Conservation (phyloP, 1,140 invertebrate species). For the Sycophila sp. region DNA sequence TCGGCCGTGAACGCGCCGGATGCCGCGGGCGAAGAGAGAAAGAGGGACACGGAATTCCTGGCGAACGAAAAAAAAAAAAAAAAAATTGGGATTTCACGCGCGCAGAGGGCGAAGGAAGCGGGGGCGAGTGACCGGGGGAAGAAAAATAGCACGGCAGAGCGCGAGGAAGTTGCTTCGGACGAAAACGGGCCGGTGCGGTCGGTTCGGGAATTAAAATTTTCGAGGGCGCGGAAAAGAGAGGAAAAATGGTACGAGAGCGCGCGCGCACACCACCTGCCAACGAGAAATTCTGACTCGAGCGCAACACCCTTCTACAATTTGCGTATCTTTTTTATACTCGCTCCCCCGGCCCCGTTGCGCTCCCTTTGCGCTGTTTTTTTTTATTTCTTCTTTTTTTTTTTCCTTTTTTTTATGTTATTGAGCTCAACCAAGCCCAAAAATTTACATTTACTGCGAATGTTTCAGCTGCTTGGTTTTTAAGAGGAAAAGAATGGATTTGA, state of each 20-base stretch:
- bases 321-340: neutral
- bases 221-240: neutral
- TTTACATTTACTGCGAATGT: neutral
- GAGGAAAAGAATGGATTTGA: no score
- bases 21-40: neutral
- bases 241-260: neutral
- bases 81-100: no score
- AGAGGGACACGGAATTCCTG: neutral
- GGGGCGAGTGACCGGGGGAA: no score
- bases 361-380: no score
- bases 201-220: conserved; percentile 13
- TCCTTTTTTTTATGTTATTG: neutral
- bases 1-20: conserved; percentile 29
- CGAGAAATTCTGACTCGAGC: conserved; percentile 3
- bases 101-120: neutral
- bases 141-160: neutral
- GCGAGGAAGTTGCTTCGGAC: neutral
- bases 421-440: neutral
- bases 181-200: neutral
- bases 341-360: no score
- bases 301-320: conserved; percentile 2
- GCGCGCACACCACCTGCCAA: conserved; percentile 4
- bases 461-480: no score
- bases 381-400: no score
- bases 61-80: neutral